These are phyloP conservation scores for Limnephilus auricula DNA, from an alignment of 2,888 invertebrate genomes.

Conservation along the genomic window DNA sequence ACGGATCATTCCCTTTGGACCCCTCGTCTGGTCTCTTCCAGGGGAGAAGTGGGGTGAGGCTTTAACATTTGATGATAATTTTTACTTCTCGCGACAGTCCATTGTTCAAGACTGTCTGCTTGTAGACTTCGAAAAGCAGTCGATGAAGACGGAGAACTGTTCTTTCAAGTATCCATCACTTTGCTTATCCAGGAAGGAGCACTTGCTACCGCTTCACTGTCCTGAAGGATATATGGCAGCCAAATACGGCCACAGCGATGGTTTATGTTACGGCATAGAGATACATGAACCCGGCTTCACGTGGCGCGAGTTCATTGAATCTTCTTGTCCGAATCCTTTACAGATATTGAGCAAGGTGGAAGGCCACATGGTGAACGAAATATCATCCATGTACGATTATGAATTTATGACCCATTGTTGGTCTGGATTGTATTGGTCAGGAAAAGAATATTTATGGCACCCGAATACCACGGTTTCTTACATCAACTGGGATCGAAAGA, in stretches of 20 bases:
- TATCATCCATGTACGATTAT: conserved; percentile 47
- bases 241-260: conserved; percentile 61
- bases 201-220: conserved; percentile 72
- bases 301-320: conserved; percentile 59
- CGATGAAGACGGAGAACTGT: conserved; percentile 71
- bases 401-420: conserved; percentile 60
- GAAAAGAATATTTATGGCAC: conserved; percentile 69
- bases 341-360: conserved; percentile 60
- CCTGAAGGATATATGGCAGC: conserved; percentile 73
- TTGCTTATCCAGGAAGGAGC: conserved; percentile 73
- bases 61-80: conserved; percentile 66
- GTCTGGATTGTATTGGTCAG: conserved; percentile 70
- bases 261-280: conserved; percentile 57
- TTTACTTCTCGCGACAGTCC: conserved; percentile 66
- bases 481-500: conserved; percentile 60
- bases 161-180: conserved; percentile 71
- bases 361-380: conserved; percentile 58
- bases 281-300: conserved; percentile 28
- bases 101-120: conserved; percentile 72
- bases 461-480: conserved; percentile 69
- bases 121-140: conserved; percentile 70
- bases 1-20: conserved; percentile 72
- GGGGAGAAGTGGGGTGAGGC: conserved; percentile 71
- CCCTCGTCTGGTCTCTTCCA: conserved; percentile 75
- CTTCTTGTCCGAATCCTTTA: conserved; percentile 56